Evolutionary conservation across 2,113 vertebrate species (phyloP).

Genomic region (Eidolon helvum): DNA sequence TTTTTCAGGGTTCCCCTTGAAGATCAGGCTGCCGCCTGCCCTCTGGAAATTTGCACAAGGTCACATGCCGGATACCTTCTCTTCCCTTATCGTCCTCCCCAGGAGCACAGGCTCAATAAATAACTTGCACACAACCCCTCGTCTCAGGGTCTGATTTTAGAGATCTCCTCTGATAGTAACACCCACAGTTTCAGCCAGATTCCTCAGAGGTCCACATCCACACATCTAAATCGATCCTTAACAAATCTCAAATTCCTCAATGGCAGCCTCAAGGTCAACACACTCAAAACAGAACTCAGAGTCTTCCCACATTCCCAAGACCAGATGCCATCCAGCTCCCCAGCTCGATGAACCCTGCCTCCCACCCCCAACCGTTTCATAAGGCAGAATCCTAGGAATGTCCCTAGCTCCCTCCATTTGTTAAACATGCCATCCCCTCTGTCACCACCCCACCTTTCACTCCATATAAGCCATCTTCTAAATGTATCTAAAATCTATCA

Average conservation of each 20-base stretch:
- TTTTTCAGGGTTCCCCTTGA: not conserved
- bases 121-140: not conserved
- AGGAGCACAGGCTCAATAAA: not conserved
- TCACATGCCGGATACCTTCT: not conserved
- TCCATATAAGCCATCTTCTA: not conserved
- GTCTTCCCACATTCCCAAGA: too few species aligned
- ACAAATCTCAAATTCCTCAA: not conserved
- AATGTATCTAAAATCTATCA: not conserved
- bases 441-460: accelerated
- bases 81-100: not conserved
- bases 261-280: not conserved
- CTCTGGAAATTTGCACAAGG: not conserved
- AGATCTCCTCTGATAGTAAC: not conserved
- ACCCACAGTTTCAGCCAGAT: not conserved
- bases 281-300: not conserved
- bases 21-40: not conserved
- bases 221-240: not conserved
- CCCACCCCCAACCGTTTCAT: not conserved
- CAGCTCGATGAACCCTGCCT: not conserved
- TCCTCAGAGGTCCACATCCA: not conserved
- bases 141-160: constrained; percentile 23
- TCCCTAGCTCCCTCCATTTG: not conserved
- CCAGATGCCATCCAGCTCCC: not conserved
- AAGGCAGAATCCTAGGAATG: not conserved
- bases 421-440: not conserved